Percentiles rank a stretch among this genome's conserved stretches.
phyloP scores from a whole-genome alignment of 1,140 invertebrate species.

The Hermetia illucens region DNA sequence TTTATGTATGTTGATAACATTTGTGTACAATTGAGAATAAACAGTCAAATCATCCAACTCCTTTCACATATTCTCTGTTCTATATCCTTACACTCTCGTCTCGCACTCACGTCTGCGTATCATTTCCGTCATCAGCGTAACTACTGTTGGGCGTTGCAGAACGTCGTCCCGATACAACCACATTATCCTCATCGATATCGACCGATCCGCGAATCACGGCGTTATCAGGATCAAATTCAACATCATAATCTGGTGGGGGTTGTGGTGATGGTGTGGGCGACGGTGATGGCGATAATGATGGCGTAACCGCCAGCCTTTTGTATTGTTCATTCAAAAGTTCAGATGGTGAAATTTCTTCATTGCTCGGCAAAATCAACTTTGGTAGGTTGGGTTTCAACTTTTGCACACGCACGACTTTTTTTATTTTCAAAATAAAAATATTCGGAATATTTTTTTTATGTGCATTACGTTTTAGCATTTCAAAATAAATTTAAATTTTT shows the following conservation, averaged over 20 bases:
- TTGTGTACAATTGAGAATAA: background rate
- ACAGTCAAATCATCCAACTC: background rate
- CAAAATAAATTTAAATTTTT: slow-evolving; percentile 4
- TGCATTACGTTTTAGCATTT: slow-evolving; percentile 1
- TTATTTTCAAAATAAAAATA: slow-evolving; percentile 2
- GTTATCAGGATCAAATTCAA: slow-evolving; percentile 28
- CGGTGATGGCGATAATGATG: slow-evolving; percentile 17
- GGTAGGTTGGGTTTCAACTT: slow-evolving; percentile 29
- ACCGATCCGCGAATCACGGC: slow-evolving; percentile 20
- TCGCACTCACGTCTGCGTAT: slow-evolving; percentile 29
- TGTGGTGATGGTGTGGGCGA: slow-evolving; percentile 24
- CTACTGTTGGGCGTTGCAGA: background rate
- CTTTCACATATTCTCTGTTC: no score
- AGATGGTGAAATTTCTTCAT: slow-evolving; percentile 22
- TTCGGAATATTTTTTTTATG: slow-evolving; percentile 1
- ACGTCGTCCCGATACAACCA: slow-evolving; percentile 3
- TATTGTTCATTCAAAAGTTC: slow-evolving; percentile 10
- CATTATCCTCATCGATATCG: slow-evolving; percentile 15
- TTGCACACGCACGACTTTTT: slow-evolving; percentile 27
- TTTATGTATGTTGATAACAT: background rate
- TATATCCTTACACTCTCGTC: background rate
- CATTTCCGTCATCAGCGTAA: slow-evolving; percentile 7
- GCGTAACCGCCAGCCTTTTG: slow-evolving; percentile 9
- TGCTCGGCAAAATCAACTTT: slow-evolving; percentile 23
- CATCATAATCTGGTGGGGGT: slow-evolving; percentile 23